phyloP scores from a whole-genome alignment of 2,113 vertebrate genomes.

The Vidua chalybeata region DNA sequence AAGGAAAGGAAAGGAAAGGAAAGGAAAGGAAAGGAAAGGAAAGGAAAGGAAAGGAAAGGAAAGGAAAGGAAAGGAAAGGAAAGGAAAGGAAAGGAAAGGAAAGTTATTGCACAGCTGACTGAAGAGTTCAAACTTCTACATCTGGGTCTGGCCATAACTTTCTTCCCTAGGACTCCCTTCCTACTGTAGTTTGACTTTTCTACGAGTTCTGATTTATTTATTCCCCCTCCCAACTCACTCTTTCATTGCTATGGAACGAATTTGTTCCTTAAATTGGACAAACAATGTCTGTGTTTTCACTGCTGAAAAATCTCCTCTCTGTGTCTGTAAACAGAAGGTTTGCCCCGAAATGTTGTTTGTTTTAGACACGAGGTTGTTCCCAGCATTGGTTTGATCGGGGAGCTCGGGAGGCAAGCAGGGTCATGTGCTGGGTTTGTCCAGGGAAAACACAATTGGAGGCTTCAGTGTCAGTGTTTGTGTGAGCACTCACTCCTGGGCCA shows the following conservation, averaged over 20 bases:
- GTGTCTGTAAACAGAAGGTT: background rate
- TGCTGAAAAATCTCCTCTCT: background rate
- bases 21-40: too few species aligned
- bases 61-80: background rate
- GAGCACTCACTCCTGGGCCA: background rate
- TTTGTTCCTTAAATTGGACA: background rate
- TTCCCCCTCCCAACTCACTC: background rate
- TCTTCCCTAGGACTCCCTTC: background rate
- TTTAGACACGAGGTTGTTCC: background rate
- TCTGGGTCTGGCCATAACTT: background rate
- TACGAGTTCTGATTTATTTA: background rate
- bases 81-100: accelerated
- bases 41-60: too few species aligned
- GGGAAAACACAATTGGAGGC: background rate
- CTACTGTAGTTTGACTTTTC: background rate
- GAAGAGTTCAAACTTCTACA: background rate
- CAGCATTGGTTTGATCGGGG: background rate
- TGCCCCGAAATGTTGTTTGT: background rate
- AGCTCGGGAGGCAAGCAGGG: background rate
- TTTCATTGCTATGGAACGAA: background rate
- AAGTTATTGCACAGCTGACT: background rate
- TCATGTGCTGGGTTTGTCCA: background rate
- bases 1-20: too few species aligned
- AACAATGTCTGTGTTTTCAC: background rate
- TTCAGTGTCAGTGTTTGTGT: background rate